Conservation (phyloP, 1,140 invertebrate genomes). For the Sitobion miscanthi region DNA sequence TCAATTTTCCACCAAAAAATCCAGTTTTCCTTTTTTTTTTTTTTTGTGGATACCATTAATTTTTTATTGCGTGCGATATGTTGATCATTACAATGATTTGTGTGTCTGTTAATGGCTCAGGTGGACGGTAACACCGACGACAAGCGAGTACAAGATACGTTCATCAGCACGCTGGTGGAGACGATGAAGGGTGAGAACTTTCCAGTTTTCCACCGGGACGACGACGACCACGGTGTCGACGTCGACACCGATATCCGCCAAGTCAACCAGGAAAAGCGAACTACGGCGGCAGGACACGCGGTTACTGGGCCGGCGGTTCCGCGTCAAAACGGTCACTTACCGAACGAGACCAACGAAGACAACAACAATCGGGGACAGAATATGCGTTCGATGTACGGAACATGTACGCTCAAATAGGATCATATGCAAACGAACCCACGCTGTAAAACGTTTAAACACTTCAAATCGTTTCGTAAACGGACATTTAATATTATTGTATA, state of each 20-base stretch:
- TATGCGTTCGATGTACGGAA: constrained; percentile 60
- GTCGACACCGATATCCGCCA: constrained; percentile 59
- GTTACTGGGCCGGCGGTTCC: constrained; percentile 29
- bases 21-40: too few species aligned
- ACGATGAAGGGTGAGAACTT: constrained; percentile 64
- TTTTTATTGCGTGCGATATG: too few species aligned
- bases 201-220: constrained; percentile 49
- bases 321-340: constrained; percentile 55
- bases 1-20: too few species aligned
- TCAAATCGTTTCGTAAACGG: too few species aligned
- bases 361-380: neutral
- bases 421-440: constrained; percentile 58
- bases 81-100: neutral
- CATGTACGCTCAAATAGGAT: constrained; percentile 63
- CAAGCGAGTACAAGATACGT: constrained; percentile 76
- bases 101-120: constrained; percentile 62
- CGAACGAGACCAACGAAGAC: neutral
- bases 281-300: neutral
- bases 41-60: too few species aligned
- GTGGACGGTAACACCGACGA: constrained; percentile 83
- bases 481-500: too few species aligned
- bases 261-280: constrained; percentile 26
- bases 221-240: constrained; percentile 59
- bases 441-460: neutral
- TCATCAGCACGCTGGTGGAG: constrained; percentile 72